phyloP scores from a whole-genome alignment of 1,140 invertebrate genomes.

The Meteorus sp. region DNA sequence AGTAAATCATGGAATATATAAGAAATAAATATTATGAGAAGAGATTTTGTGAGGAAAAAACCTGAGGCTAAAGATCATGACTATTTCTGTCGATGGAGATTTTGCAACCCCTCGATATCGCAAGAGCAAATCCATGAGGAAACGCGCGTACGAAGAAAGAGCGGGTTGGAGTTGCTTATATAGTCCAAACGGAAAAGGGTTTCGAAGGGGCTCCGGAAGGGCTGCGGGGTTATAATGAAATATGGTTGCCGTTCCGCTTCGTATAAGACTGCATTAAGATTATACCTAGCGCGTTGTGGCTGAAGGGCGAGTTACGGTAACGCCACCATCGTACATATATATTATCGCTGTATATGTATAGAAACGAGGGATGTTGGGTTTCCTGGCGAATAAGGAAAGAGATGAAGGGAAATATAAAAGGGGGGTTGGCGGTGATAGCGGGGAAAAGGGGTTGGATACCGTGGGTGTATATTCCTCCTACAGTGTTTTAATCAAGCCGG shows the following conservation, averaged over 20 bases:
- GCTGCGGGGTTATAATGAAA: conserved; percentile 60
- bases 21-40: too few relatives aligned
- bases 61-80: conserved; percentile 20
- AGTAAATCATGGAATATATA: too few relatives aligned
- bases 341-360: conserved; percentile 9
- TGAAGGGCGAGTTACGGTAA: conserved; percentile 46
- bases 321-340: conserved; percentile 30
- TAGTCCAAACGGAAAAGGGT: conserved; percentile 53
- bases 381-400: conserved; percentile 14
- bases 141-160: conserved; percentile 4
- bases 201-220: conserved; percentile 43
- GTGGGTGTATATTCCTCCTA: conserved; percentile 47
- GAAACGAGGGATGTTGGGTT: conserved; percentile 33
- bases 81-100: conserved; percentile 44
- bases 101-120: conserved; percentile 23
- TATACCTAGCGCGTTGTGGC: conserved; percentile 53
- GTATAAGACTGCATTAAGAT: conserved; percentile 61
- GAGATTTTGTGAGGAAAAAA: too few relatives aligned
- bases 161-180: conserved; percentile 28
- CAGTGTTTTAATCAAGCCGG: conserved; percentile 60
- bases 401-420: conserved; percentile 34
- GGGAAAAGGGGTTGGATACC: conserved; percentile 36
- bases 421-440: too few relatives aligned
- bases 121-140: neutral
- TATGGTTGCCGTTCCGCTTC: conserved; percentile 56